Evolutionary conservation across 2,888 invertebrate genomes (phyloP).

Genomic region (Hirudinaria manillensis): DNA sequence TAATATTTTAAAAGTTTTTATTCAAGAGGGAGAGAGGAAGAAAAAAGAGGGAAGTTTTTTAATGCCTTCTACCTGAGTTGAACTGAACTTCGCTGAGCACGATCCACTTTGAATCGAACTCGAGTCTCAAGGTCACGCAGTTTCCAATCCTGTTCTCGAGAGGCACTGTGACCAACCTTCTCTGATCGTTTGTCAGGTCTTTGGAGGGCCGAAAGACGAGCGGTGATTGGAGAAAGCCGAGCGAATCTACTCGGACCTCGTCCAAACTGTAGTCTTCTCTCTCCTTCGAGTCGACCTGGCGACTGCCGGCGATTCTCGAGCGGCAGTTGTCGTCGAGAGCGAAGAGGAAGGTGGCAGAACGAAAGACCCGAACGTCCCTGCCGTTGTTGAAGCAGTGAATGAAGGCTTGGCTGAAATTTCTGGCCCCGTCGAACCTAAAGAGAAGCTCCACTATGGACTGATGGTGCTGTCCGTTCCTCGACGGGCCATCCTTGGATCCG

Average conservation of each 20-base stretch:
- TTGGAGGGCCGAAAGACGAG: conserved; percentile 63
- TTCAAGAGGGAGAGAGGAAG: no score
- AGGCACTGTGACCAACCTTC: conserved; percentile 75
- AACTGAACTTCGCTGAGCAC: conserved; percentile 83
- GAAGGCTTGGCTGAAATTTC: conserved; percentile 76
- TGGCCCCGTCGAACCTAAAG: conserved; percentile 79
- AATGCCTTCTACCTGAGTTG: conserved; percentile 64
- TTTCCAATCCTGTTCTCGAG: conserved; percentile 74
- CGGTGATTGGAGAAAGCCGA: conserved; percentile 58
- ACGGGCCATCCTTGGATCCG: conserved; percentile 48
- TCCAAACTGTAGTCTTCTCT: conserved; percentile 56
- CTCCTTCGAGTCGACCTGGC: not conserved
- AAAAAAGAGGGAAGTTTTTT: no score
- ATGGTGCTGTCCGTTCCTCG: conserved; percentile 42
- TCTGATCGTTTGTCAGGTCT: conserved; percentile 72
- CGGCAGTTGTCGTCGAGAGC: conserved; percentile 12
- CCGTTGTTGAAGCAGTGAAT: conserved; percentile 79
- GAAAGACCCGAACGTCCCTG: conserved; percentile 77
- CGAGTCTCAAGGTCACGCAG: conserved; percentile 69
- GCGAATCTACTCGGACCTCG: not conserved
- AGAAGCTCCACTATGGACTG: conserved; percentile 62
- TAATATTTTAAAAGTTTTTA: no score
- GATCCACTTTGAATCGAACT: conserved; percentile 79
- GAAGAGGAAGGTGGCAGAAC: conserved; percentile 64
- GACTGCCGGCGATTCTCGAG: not conserved